Evolutionary conservation across 2,888 invertebrate species (phyloP), one percentile per base, ranked within the genome.

Genomic region (Diaphora mendica): DNA sequence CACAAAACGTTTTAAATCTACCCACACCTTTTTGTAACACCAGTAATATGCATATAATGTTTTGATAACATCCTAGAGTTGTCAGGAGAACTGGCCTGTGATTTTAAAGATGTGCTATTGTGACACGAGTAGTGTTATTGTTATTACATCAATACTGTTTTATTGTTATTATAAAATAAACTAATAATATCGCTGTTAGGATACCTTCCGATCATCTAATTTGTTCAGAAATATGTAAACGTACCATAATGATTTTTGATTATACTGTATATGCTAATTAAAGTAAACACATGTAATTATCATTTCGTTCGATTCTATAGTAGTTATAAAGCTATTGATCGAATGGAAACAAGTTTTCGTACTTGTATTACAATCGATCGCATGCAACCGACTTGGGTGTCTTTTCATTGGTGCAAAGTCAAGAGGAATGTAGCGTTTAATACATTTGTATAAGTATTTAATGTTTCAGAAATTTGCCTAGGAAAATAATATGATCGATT

Each of bases 41-140:
- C 48, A 15, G n/a, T 26, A 30, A 20, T 67, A 67, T 26, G 7
- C 15, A 48, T 33, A 42, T 44, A 48, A 44, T 33, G 30, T 67
- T 67, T 48, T 48, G 23, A 48, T 64, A 48, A 44, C 62, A 70
- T 70, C 44, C 13, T 13, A 64, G 15, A 70, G 33, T 64, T 48
- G n/a, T 64, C 70, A 70, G 30, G 30, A 67, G 71, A 76, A 81
- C 81, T 33, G 72, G 73, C 82, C 76, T 76, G 59, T 67, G 68
- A 73, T 77, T 66, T 77, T 72, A 42, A 73, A 79, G 64, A 69
- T 73, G 44, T 83, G 78, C 39, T 55, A 48, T 72, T 74, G 70
- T 71, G 70, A 66, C 68, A 71, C 51, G 68, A 69, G 30, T 62
- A 62, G 30, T 26, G 11, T 30, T 62, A 62, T 30, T 30, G 62